Conservation (phyloP, 2,888 invertebrate species). For the Yponomeuta cagnagella region DNA sequence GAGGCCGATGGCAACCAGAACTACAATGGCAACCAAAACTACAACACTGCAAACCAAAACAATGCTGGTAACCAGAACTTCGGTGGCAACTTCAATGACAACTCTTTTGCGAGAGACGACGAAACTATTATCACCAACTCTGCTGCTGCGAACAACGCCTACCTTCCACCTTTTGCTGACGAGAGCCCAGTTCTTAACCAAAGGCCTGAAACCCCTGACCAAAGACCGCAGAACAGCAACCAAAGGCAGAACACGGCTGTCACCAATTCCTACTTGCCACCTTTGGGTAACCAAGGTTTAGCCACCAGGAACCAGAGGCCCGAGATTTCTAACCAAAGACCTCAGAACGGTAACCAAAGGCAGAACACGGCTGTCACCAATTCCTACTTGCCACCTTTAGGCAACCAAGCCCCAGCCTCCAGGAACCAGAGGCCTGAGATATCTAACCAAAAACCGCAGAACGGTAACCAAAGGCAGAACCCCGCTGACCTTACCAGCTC, state of each 20-base stretch:
- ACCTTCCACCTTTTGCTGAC: constrained; percentile 1
- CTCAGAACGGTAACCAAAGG: not conserved
- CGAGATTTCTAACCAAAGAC: not conserved
- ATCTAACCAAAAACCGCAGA: not conserved
- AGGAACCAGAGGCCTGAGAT: no score
- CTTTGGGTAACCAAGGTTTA: not conserved
- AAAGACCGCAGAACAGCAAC: not conserved
- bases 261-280: constrained; percentile 4
- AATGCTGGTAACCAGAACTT: constrained; percentile 19
- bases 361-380: not conserved
- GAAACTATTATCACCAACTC: constrained; percentile 7
- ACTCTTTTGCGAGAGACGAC: not conserved
- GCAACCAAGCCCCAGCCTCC: not conserved
- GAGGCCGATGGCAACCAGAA: constrained; percentile 22
- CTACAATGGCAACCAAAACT: constrained; percentile 19
- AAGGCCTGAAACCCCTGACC: not conserved
- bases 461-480: not conserved
- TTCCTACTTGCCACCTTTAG: not conserved
- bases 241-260: no score
- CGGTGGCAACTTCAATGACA: constrained; percentile 23
- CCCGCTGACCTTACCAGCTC: not conserved
- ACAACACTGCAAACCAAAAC: not conserved
- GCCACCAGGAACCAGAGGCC: no score
- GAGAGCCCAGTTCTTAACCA: not conserved
- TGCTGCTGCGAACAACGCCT: not conserved